These are phyloP conservation scores for Zhuqinia jingwanae DNA, from an alignment of 2,888 invertebrate species.

Conservation along the genomic window DNA sequence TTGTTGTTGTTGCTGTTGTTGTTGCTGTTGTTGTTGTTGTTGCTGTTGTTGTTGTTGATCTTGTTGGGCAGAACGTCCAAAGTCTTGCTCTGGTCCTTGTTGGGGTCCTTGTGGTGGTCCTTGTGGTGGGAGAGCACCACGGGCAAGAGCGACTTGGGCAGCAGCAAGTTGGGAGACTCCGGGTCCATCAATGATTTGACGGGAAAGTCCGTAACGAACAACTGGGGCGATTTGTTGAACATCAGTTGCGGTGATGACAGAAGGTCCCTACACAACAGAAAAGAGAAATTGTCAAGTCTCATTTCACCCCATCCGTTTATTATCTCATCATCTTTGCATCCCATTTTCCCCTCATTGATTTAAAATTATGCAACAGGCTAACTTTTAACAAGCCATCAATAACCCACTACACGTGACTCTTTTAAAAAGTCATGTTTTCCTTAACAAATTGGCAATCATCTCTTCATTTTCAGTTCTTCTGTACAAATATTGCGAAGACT, in stretches of 20 bases:
- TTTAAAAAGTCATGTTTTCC: background rate
- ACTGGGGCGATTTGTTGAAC: slow-evolving; percentile 77
- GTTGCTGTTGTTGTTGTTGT: slow-evolving; percentile 69
- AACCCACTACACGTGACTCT: slow-evolving; percentile 29
- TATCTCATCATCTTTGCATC: background rate
- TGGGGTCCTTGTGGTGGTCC: slow-evolving; percentile 69
- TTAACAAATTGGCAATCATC: slow-evolving; percentile 42
- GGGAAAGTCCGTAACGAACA: slow-evolving; percentile 78
- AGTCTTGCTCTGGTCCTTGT: slow-evolving; percentile 75
- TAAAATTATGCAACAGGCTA: background rate
- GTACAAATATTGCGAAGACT: slow-evolving; percentile 15
- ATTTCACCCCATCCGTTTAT: background rate
- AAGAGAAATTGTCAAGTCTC: slow-evolving; percentile 12
- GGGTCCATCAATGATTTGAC: slow-evolving; percentile 78
- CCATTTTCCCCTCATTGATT: background rate
- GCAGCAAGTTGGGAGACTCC: slow-evolving; percentile 76
- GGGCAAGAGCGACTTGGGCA: slow-evolving; percentile 76
- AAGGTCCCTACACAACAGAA: slow-evolving; percentile 80
- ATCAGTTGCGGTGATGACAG: slow-evolving; percentile 81
- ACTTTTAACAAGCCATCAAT: slow-evolving; percentile 41
- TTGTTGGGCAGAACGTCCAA: slow-evolving; percentile 68
- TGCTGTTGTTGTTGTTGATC: slow-evolving; percentile 66
- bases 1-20: background rate
- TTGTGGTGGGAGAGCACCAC: slow-evolving; percentile 75
- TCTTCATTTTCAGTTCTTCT: background rate